Evolutionary conservation across 2,797 vertebrate genomes (phyloP), one percentile per base, ranked within the genome.

Genomic region (Coreius guichenoti): DNA sequence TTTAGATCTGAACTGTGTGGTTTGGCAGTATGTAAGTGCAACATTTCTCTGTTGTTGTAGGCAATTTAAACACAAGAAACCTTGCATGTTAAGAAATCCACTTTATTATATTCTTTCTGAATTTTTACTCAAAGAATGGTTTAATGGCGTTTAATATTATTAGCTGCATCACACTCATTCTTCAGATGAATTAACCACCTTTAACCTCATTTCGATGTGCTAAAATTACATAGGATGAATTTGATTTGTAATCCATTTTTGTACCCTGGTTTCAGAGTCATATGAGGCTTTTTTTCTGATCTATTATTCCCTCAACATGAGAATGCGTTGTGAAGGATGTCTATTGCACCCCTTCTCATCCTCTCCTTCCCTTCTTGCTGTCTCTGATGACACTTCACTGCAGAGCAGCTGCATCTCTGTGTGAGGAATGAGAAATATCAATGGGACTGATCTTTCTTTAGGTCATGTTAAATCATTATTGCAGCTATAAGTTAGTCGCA

Each of bases 391-490:
- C 56, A 47, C 82, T 67, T 81, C 47, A 33, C 11, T 19, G 5
- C 21, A 12, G 73, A 43, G 39, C 47, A 51, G 72, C n/a, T 77
- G 49, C 67, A 74, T 54, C 43, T 39, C 51, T 63, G 65, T 12
- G 47, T 58, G 31, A 49, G 69, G 73, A 75, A 74, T 31, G 39
- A 81, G 77, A 61, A 45, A 11, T 87, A 81, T 84, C 12, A 72
- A 76, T 39, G 54, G 67, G 45, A 9, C 61, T 7, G 33, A 58
- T 47, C 36, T 87, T 47, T 75, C 65, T 81, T 43, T 26, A 54
- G 75, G 51, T 58, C 21, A 9, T 77, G 51, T 58, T 77, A 77
- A 58, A 77, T 58, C 51, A 39, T 77, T 58, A 77, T 39, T 33
- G 75, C 51, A 58, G 74, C 33, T 68, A 68, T 76, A 68, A 68